These are phyloP conservation scores for Zosterops lateralis DNA, from an alignment of 2,113 vertebrate genomes.

Conservation along the genomic window DNA sequence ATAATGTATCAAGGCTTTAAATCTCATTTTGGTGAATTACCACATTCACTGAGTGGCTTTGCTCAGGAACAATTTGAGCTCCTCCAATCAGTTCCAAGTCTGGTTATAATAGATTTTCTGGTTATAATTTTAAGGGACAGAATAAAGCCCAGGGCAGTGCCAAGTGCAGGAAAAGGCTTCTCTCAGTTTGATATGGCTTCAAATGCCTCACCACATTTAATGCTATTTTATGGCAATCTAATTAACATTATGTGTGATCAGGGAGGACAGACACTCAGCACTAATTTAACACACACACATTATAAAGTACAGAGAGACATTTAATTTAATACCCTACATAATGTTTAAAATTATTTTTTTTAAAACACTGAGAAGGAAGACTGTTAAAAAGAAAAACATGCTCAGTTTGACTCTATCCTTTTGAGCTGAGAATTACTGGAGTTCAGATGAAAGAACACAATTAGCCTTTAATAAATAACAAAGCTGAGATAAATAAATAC, in stretches of 20 bases:
- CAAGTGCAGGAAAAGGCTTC: background rate
- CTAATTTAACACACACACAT: background rate
- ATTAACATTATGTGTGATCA: background rate
- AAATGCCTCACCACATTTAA: background rate
- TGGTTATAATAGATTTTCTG: background rate
- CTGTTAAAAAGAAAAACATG: background rate
- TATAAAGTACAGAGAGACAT: background rate
- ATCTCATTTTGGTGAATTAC: background rate
- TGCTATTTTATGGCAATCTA: background rate
- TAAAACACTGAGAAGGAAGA: background rate
- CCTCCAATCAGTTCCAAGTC: background rate
- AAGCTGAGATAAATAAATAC: background rate
- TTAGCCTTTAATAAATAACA: background rate
- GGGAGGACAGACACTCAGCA: background rate
- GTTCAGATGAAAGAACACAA: background rate
- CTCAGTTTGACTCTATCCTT: background rate
- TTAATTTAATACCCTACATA: background rate
- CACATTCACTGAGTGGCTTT: background rate
- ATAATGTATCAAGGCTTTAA: background rate
- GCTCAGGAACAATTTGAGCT: background rate
- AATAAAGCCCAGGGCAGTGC: background rate
- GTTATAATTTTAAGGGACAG: background rate
- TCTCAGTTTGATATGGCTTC: background rate
- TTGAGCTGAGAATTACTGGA: background rate
- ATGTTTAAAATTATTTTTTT: background rate